Base-by-base conservation (phyloP, 2,888 invertebrate genomes). In the Tanaodytes sp. region DNA sequence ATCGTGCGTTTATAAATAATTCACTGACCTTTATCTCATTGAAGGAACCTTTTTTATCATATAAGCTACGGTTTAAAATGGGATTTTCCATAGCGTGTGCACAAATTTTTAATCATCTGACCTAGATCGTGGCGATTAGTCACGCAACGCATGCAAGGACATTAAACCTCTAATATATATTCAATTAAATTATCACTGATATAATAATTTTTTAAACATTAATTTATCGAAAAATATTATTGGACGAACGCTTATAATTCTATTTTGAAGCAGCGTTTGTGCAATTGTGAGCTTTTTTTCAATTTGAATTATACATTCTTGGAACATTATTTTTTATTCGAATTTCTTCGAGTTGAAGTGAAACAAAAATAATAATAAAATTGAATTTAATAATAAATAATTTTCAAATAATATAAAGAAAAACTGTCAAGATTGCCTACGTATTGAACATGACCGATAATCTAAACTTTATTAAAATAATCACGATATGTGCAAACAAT, bases 91-190 rank as follows among this genome's bases (percentile, higher is more conserved):
- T 43, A 23, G 58, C n/a, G 45, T n/a, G 54, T 49, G 43, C 43
- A 16, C 55, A 61, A 19, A 64, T 54, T 62, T 70, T 70, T 51
- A 69, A 64, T 43, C 57, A 39, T 51, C 49, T 37, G 70, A 61
- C 65, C 61, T 61, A 70, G 31, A 57, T 62, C 4, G 16, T n/a
- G n/a, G 18, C 2, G 55, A 64, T 70, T 70, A 51, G 61, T 65
- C 70, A 65, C 31, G 23, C 42, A 15, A 46, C 54, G 43, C 19
- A 9, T 12, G 39, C 64, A 61, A 70, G 57, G 64, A 46, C 61
- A 33, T 36, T 43, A 6, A 27, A 18, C 18, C 48, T 16, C 30
- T 61, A 40, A 33, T 57, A 20, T 43, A 46, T 37, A 36, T 33
- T 23, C 39, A 58, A 46, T 46, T 52, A 65, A 52, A 45, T 42